These are phyloP conservation scores for Cyanoliseus patagonus DNA, from an alignment of 2,113 vertebrate genomes.

Conservation along the genomic window DNA sequence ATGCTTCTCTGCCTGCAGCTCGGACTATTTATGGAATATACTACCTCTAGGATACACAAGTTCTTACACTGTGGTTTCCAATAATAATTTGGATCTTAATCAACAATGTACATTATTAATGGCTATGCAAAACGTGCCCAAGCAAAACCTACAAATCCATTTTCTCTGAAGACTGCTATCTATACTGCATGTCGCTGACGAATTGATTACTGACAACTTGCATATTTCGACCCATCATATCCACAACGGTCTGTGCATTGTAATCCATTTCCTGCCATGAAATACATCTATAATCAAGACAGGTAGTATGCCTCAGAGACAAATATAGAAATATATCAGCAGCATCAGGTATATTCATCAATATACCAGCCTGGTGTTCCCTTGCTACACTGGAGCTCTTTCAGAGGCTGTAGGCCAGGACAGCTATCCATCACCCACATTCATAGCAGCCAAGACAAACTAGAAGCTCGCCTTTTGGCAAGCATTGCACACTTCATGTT, in stretches of 20 bases:
- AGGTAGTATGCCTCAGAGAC: neutral
- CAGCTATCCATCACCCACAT: fast-evolving
- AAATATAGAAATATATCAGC: neutral
- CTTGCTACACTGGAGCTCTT: neutral
- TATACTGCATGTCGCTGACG: neutral
- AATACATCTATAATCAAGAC: neutral
- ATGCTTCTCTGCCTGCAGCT: neutral
- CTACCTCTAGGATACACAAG: neutral
- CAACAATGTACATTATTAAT: neutral
- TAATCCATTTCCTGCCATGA: neutral
- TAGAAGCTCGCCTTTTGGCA: fast-evolving
- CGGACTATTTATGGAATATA: neutral
- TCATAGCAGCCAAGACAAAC: neutral
- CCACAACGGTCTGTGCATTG: neutral
- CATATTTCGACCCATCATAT: neutral
- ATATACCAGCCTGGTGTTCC: fast-evolving
- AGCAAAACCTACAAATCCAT: neutral
- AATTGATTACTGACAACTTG: neutral
- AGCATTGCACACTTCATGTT: fast-evolving
- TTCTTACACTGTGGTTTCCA: neutral
- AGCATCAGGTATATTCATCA: neutral
- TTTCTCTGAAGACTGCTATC: neutral
- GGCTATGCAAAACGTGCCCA: neutral
- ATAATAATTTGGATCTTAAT: neutral
- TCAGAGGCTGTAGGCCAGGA: neutral